These are phyloP conservation scores for Calonectris borealis DNA, from an alignment of 2,113 vertebrate species.

Conservation along the genomic window DNA sequence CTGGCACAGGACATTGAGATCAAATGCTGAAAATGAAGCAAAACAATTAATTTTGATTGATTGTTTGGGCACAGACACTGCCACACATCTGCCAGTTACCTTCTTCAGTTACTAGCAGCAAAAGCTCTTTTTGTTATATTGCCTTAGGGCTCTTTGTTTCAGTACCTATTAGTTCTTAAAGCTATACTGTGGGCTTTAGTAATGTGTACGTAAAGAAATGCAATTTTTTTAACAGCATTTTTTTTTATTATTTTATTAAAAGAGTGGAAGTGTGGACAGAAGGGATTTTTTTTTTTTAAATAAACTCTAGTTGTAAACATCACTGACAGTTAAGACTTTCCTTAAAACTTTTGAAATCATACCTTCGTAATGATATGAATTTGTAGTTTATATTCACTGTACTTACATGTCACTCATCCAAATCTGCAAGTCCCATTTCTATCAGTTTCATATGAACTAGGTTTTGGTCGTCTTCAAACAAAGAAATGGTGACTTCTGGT, in stretches of 20 bases:
- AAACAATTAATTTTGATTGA: background rate
- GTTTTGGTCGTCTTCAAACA: slow-evolving; percentile 76
- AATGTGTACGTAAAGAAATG: rapidly evolving
- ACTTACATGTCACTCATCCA: slow-evolving; percentile 68
- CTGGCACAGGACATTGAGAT: background rate
- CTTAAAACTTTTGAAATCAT: background rate
- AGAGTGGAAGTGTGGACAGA: background rate
- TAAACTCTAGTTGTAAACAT: background rate
- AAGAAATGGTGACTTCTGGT: slow-evolving; percentile 77
- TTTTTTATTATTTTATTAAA: background rate
- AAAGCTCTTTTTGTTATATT: background rate
- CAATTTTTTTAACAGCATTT: background rate
- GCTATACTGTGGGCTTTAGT: background rate
- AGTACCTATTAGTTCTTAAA: background rate
- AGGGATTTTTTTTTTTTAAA: background rate
- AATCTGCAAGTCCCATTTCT: slow-evolving; percentile 82
- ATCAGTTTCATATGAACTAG: slow-evolving; percentile 83
- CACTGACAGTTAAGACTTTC: background rate
- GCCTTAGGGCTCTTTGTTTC: background rate
- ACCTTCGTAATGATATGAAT: background rate
- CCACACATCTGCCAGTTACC: background rate
- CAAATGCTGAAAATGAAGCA: background rate
- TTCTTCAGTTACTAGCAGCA: background rate
- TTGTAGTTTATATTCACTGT: background rate
- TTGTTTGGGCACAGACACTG: background rate